Evolutionary conservation across 2,797 vertebrate genomes (phyloP).

Genomic region (Yasuhikotakia modesta): DNA sequence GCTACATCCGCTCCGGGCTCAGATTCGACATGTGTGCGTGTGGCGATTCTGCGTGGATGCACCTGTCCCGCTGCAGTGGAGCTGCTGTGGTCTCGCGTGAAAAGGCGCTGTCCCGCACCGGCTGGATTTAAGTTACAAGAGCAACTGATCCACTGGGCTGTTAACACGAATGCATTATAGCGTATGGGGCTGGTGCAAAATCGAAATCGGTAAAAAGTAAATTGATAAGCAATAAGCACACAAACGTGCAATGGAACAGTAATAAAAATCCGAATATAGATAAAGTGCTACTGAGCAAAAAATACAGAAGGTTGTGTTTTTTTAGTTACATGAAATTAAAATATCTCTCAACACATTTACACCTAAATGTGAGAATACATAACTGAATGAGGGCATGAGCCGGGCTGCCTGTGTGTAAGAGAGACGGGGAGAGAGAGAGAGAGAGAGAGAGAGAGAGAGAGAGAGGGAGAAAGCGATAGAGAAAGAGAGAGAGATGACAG

Average conservation of each 20-base stretch:
- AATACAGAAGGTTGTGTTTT: not conserved
- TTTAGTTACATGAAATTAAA: conserved; percentile 35
- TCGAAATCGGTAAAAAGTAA: too few relatives aligned
- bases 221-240: not conserved
- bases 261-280: not conserved
- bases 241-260: not conserved
- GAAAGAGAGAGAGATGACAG: conserved; percentile 12
- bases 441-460: too few relatives aligned
- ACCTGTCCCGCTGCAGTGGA: conserved; percentile 55
- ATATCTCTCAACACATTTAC: conserved; percentile 12
- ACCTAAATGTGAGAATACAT: not conserved
- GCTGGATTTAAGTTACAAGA: conserved; percentile 23
- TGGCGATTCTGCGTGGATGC: conserved; percentile 19
- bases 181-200: too few relatives aligned
- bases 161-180: not conserved
- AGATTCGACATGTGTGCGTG: conserved; percentile 10
- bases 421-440: too few relatives aligned
- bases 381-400: conserved; percentile 35
- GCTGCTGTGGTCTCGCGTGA: conserved; percentile 51
- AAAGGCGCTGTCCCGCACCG: conserved; percentile 42
- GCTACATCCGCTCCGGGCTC: conserved; percentile 6
- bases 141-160: not conserved
- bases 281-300: too few relatives aligned
- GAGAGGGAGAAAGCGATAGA: not conserved
- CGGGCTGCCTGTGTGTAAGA: not conserved